phyloP scores from a whole-genome alignment of 2,113 vertebrate species.

The Corvus moneduloides region DNA sequence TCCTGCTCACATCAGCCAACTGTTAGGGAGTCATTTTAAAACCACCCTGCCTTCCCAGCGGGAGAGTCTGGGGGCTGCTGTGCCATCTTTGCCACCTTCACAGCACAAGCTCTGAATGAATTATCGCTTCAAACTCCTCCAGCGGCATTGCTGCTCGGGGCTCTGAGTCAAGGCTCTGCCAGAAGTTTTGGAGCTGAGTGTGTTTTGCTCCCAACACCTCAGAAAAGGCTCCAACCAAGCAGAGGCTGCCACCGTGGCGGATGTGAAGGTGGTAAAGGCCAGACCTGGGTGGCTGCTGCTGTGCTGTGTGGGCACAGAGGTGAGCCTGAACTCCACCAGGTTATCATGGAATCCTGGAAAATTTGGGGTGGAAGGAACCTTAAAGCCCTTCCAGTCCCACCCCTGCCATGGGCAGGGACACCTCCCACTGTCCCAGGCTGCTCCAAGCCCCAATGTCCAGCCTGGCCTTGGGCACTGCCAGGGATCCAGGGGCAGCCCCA shows the following conservation, averaged over 20 bases:
- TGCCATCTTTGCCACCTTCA: background rate
- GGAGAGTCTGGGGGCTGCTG: background rate
- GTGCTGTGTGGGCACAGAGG: accelerated
- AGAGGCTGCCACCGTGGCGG: accelerated
- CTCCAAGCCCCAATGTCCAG: background rate
- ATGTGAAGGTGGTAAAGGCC: background rate
- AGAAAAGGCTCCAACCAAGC: background rate
- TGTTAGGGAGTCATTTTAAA: background rate
- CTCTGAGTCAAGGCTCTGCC: background rate
- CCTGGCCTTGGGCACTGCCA: background rate
- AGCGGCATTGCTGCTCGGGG: accelerated
- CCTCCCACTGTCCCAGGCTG: accelerated
- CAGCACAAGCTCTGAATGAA: background rate
- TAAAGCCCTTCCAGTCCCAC: accelerated
- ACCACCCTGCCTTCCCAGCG: background rate
- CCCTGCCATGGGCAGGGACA: background rate
- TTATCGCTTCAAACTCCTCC: background rate
- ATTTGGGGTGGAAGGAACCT: background rate
- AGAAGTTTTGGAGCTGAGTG: background rate
- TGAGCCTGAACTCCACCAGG: accelerated
- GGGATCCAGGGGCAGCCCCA: background rate
- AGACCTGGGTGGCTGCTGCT: no score
- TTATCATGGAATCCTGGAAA: background rate
- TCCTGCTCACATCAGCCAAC: background rate
- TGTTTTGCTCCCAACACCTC: background rate